These are phyloP conservation scores for Calameuta pallipes DNA, from an alignment of 2,888 invertebrate genomes.

Conservation along the genomic window DNA sequence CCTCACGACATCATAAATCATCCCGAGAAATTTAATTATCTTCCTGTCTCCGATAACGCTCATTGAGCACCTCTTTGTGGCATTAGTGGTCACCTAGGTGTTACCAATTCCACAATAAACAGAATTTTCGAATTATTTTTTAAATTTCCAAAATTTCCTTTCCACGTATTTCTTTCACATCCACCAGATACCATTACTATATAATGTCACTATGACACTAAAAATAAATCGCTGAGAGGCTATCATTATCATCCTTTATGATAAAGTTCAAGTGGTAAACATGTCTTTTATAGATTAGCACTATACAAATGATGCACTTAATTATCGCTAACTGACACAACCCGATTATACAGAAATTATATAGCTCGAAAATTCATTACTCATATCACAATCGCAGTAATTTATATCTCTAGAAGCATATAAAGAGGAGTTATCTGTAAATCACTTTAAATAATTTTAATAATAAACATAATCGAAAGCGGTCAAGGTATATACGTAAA, in stretches of 20 bases:
- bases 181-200: constrained; percentile 3
- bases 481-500: neutral
- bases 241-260: constrained; percentile 44
- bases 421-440: neutral
- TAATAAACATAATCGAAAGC: neutral
- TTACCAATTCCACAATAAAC: constrained; percentile 43
- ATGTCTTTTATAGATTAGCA: constrained; percentile 37
- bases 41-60: constrained; percentile 70
- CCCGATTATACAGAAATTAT: neutral
- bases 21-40: constrained; percentile 72
- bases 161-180: neutral
- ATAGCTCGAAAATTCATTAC: neutral
- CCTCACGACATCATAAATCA: constrained; percentile 68
- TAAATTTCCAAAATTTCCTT: neutral
- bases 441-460: neutral
- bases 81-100: constrained; percentile 27
- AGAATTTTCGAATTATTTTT: neutral
- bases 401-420: neutral
- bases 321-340: constrained; percentile 34
- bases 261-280: constrained; percentile 37
- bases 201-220: constrained; percentile 36
- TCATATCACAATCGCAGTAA: neutral
- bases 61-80: constrained; percentile 49
- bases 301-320: constrained; percentile 46
- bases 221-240: constrained; percentile 18